Conservation (phyloP, 2,888 invertebrate genomes). For the Girardia tigrina region DNA sequence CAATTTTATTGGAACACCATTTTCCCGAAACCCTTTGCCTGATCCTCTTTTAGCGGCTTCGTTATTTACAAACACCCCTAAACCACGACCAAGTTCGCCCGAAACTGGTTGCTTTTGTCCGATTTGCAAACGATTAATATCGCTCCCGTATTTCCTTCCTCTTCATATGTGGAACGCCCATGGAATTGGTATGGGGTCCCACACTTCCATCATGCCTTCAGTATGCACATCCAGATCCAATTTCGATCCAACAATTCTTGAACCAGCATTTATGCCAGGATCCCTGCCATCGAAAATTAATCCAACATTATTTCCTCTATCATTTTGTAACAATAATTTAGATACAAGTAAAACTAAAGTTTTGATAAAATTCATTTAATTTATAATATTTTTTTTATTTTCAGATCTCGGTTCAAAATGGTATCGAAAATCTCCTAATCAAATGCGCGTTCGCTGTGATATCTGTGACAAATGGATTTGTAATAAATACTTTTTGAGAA, state of each 20-base stretch:
- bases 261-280: conserved; percentile 7
- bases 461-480: conserved; percentile 36
- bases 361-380: background rate
- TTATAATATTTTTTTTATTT: too few relatives aligned
- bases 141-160: conserved; percentile 28
- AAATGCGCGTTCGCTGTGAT: conserved; percentile 35
- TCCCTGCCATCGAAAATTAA: background rate
- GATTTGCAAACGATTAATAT: conserved; percentile 5
- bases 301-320: background rate
- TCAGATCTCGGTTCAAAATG: conserved; percentile 24
- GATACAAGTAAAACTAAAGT: background rate
- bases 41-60: background rate
- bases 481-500: conserved; percentile 36
- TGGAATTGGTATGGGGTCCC: conserved; percentile 28
- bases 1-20: background rate
- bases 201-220: background rate
- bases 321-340: conserved; percentile 3
- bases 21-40: background rate
- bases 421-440: conserved; percentile 32
- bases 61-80: background rate
- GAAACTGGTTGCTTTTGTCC: conserved; percentile 15
- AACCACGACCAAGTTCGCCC: background rate
- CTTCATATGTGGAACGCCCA: conserved; percentile 30
- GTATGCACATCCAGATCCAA: background rate
- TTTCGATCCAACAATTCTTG: background rate